phyloP scores from a whole-genome alignment of 2,797 vertebrate species.

The Pangasius djambal region DNA sequence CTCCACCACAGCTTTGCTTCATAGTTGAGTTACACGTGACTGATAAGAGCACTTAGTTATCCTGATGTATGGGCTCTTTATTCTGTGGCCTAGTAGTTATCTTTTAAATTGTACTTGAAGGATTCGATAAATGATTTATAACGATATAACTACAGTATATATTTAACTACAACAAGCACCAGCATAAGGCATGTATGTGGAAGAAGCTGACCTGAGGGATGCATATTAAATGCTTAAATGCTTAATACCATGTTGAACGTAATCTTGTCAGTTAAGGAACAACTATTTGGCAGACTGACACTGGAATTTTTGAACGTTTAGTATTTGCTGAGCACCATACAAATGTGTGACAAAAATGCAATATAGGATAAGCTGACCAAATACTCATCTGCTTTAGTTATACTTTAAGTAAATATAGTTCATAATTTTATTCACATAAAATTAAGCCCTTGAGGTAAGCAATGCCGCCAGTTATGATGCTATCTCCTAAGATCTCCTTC shows the following conservation, averaged over 20 bases:
- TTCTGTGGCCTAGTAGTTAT: conserved; percentile 2
- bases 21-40: neutral
- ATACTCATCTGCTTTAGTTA: neutral
- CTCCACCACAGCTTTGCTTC: neutral
- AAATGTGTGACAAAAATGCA: neutral
- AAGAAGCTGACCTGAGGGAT: neutral
- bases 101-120: neutral
- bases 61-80: neutral
- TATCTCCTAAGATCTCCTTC: neutral
- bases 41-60: conserved; percentile 7
- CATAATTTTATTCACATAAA: neutral
- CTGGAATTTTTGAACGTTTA: neutral
- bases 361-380: neutral
- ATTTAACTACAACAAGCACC: neutral
- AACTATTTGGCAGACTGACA: neutral
- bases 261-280: neutral
- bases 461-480: neutral
- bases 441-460: neutral
- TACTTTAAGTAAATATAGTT: neutral
- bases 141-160: neutral
- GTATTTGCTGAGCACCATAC: neutral
- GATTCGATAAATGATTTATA: neutral
- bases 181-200: neutral
- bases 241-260: neutral
- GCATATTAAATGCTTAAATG: neutral